Evolutionary conservation across 2,797 vertebrate species (phyloP).

Genomic region (Acanthurus tractus): DNA sequence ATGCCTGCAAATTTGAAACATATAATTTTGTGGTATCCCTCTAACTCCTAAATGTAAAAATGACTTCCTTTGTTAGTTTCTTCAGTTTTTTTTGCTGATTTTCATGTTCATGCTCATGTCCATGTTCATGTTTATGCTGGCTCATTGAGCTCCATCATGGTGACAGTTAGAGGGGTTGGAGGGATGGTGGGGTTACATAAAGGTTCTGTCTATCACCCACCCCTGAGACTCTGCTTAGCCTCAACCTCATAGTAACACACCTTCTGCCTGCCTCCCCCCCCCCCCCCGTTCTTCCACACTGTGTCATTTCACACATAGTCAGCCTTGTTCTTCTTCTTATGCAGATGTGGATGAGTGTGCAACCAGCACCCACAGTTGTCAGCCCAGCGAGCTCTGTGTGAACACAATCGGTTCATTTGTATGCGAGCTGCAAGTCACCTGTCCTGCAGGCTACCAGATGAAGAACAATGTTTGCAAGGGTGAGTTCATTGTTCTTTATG

Average conservation of each 20-base stretch:
- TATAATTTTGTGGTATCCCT: conserved; percentile 13
- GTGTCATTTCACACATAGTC: conserved; percentile 18
- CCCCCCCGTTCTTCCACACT: not conserved
- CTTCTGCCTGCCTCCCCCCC: not conserved
- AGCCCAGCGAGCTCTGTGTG: conserved; percentile 87
- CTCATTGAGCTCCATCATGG: conserved; percentile 22
- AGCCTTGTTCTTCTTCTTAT: conserved; percentile 26
- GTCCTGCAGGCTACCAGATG: conserved; percentile 87
- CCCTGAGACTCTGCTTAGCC: not conserved
- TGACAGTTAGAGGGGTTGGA: not conserved
- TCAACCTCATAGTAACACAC: not conserved
- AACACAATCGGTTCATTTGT: conserved; percentile 92
- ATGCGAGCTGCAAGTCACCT: conserved; percentile 88
- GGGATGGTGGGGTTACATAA: too few relatives aligned
- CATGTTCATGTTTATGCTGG: conserved; percentile 13
- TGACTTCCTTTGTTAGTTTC: conserved; percentile 35
- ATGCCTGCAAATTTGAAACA: conserved; percentile 10
- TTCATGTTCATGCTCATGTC: conserved; percentile 9
- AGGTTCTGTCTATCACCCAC: too few relatives aligned
- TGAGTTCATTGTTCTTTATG: conserved; percentile 67
- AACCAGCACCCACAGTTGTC: conserved; percentile 89
- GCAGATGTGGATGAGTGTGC: conserved; percentile 94
- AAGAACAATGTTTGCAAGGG: conserved; percentile 89
- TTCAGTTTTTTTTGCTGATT: conserved; percentile 16
- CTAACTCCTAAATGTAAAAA: conserved; percentile 15